Evolutionary conservation across 2,113 vertebrate species (phyloP), one percentile per base, ranked within the genome.

Genomic region (Cathartes aura): DNA sequence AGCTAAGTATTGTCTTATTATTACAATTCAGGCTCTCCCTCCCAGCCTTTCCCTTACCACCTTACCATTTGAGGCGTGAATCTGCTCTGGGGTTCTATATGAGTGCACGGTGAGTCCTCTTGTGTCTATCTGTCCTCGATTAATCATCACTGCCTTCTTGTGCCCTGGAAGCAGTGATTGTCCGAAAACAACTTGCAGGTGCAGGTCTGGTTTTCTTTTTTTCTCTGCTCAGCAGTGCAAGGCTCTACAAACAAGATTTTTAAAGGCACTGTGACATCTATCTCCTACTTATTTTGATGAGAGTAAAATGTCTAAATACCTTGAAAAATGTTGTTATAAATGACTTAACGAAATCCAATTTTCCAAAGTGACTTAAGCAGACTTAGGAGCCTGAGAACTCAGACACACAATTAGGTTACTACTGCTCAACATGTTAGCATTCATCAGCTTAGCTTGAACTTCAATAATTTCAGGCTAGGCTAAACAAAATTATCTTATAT

Each of bases 261-360:
- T 89, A 93, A 93, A 92, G 80, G 43, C 34, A 56, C 26, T 67
- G 9, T 71, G 83, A 67, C 86, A 95, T 96, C 75, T 83, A 38
- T 93, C 79, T 89, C 36, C 73, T 56, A 72, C 56, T 89, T 60
- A 79, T 95, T 97, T 94, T 96, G 78, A 85, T 68, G 90, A 85
- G 73, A 93, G 34, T 48, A 91, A 96, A 95, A 91, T 90, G 48
- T 90, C 78, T 91, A 93, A 96, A 92, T 93, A 96, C 70, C 84
- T 96, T 93, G 86, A 78, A 95, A 94, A 96, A 96, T 94, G 95
- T 87, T 87, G 72, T 92, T 96, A 93, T 75, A 91, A 93, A 97
- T 89, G 86, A 95, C 92, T 89, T 95, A 17, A 64, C 3, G 5
- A 95, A 96, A 97, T 96, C 94, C 96, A 95, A 82, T 97, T 97